Evolutionary conservation across 2,113 vertebrate genomes (phyloP), one percentile per base, ranked within the genome.

Genomic region (Chitala chitala): DNA sequence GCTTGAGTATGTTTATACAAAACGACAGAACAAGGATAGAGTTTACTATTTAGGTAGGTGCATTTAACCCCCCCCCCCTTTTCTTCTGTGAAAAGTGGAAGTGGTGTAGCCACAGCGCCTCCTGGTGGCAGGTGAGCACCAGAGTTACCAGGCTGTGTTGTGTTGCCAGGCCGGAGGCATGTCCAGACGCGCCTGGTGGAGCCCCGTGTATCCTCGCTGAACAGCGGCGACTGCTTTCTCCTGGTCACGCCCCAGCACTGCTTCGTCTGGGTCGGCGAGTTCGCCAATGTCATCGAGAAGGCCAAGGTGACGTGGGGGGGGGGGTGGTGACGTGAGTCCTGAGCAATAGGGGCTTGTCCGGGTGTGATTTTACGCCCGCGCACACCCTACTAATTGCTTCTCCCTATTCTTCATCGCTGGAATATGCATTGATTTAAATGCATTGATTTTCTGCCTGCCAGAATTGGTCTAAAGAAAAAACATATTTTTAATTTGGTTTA

Each of bases 231-330:
- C 79, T 98, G 96, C 80, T 98, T 98, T 88, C 91, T 98, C 33
- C 86, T 97, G 77, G 80, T 98, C 74, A 93, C 93, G 1, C 92
- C 93, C 0, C 92, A 93, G 66, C 80, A 89, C 77, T 98, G 96
- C 85, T 98, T 94, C 86, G 83, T 96, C 80, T 98, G 96, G 96
- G 85, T 88, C 0, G 96, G 96, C 81, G 95, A 98, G 85, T 98
- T 98, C 44, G 93, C 95, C 72, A 98, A 98, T 69, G 92, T 98
- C 84, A 98, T 98, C 8, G 96, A 98, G 82, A 98, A 95, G 87
- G 94, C 93, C 3, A 98, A 97, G 91, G 95, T 94, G 61, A 79
- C 92, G 76, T 26, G 38, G 55, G 75, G 38, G 0, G n/a, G n/a
- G n/a, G n/a, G n/a, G n/a, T n/a, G n/a, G n/a, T n/a, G n/a, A n/a